Evolutionary conservation across 2,113 vertebrate genomes (phyloP), one percentile per base, ranked within the genome.

Genomic region (Phrynosoma blainvillii): DNA sequence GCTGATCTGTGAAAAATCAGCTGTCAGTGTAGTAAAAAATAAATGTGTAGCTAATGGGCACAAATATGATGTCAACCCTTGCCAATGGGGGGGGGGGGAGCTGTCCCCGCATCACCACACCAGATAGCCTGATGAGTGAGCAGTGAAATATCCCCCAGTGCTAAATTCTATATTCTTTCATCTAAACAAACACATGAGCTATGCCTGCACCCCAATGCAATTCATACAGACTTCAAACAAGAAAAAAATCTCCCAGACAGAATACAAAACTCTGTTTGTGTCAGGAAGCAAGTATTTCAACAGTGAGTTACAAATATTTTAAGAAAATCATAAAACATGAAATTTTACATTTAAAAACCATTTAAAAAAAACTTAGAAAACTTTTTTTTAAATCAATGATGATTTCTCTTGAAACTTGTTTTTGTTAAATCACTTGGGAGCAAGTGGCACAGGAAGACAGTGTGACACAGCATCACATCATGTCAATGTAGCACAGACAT

Each of bases 131-230:
- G 7, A 36, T 59, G 56, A 12, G 56, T 2, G 14, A 62, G 59
- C 59, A 62, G 12, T 62, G 59, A 3, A 32, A 2, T 11, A 0
- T 79, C 1, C 20, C 21, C 27, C 32, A 40, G 14, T 59, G 2
- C 2, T 74, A 30, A 59, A n/a, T 40, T 32, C 16, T 89, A 18
- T n/a, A 13, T 85, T 36, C 9, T 82, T 16, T 87, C 8, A 10
- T 74, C 11, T 87, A 0, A 18, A 89, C 52, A 40, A 42, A 85
- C 76, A 11, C 9, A 68, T 84, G 30, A 16, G 14, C 18, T 62
- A 16, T 62, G 59, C 59, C 2, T 9, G 2, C 59, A 18, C 52
- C 1, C 66, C 84, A 2, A 79, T n/a, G 0, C 1, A 76, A 30
- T 86, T 54, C 56, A 54, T n/a, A 5, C 4, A 84, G 2, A 2